These are phyloP conservation scores for Bujurquina vittata DNA, from an alignment of 2,113 vertebrate species.

Conservation along the genomic window DNA sequence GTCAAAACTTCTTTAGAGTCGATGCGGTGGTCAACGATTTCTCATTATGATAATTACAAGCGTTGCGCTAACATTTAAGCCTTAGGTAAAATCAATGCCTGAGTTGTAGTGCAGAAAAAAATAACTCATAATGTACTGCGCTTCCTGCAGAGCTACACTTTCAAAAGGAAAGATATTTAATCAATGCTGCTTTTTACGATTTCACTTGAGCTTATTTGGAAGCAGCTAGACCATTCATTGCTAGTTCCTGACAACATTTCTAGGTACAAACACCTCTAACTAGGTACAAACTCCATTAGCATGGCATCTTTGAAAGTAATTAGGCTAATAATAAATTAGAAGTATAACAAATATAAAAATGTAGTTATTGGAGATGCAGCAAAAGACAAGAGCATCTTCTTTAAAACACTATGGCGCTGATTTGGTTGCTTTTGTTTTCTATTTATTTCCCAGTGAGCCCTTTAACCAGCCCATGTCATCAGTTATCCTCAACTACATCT, in stretches of 20 bases:
- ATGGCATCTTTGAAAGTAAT: no score
- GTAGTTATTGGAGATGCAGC: no score
- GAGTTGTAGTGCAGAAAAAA: neutral
- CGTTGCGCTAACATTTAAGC: constrained; percentile 50
- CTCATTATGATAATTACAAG: constrained; percentile 56
- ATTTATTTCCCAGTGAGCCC: neutral
- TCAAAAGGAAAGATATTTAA: constrained; percentile 9
- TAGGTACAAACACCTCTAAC: no score
- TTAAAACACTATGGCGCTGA: neutral
- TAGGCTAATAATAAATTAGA: no score
- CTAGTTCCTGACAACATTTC: no score
- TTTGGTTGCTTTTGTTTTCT: neutral
- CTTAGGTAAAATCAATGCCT: constrained; percentile 36
- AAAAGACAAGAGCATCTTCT: no score
- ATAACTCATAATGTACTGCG: neutral
- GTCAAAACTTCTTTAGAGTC: constrained; percentile 10
- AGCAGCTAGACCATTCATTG: no score
- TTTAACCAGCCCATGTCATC: neutral
- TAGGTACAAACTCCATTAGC: no score
- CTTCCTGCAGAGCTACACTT: neutral
- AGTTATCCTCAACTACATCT: constrained; percentile 12
- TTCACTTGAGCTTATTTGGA: no score
- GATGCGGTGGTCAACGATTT: constrained; percentile 44
- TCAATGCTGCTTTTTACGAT: neutral
- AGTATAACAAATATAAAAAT: no score